A percentile compares a stretch with the other conserved stretches of the same genome.
Conservation (phyloP, 2,797 vertebrate species). For the Phaenicophaeus curvirostris region DNA sequence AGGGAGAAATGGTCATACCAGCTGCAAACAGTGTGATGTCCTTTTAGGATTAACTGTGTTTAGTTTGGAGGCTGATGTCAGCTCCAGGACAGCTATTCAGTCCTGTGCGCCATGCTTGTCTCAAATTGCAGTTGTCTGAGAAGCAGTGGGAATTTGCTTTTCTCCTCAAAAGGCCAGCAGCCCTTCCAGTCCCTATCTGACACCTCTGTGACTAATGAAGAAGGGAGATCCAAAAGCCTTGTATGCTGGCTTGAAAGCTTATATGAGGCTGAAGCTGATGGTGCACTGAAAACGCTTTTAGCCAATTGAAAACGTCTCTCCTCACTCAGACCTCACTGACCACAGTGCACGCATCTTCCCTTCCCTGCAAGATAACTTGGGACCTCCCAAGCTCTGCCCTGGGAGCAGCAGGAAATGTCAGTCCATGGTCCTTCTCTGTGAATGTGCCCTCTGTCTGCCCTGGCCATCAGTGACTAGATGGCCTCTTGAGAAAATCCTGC, state of each 20-base stretch:
- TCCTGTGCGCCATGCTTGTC: rapidly evolving
- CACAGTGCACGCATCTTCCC: background rate
- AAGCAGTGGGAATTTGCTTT: background rate
- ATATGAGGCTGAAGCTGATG: background rate
- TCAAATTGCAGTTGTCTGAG: background rate
- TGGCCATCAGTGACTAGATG: background rate
- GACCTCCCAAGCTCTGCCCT: background rate
- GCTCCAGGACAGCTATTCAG: background rate
- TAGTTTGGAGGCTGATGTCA: background rate
- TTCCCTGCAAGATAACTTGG: background rate
- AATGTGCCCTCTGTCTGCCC: background rate
- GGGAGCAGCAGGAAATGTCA: background rate
- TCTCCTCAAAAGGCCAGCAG: background rate
- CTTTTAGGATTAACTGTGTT: background rate
- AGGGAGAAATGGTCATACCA: background rate
- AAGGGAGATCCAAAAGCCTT: background rate
- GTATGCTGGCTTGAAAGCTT: background rate
- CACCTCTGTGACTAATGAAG: background rate
- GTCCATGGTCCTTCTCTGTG: rapidly evolving
- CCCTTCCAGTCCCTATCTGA: background rate
- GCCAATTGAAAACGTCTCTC: background rate
- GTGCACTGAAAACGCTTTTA: background rate
- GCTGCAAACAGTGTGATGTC: background rate
- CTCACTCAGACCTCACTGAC: background rate
- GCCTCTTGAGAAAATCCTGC: background rate